Base-by-base conservation (phyloP, 2,888 invertebrate genomes). In the Pollenia labialis region DNA sequence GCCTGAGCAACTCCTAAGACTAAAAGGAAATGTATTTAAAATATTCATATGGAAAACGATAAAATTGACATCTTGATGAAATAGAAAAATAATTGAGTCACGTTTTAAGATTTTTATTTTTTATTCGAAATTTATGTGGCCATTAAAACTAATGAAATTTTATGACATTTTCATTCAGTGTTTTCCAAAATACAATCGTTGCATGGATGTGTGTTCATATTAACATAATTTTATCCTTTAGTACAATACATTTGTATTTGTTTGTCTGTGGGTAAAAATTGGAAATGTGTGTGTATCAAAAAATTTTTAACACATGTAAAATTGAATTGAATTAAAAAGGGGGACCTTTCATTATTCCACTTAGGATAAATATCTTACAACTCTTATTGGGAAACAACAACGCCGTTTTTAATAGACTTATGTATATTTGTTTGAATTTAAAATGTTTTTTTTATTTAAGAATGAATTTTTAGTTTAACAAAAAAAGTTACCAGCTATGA, bases 81-180 rank as follows among this genome's bases (percentile, higher is more conserved):
- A 87, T 87, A 87, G 86, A 83, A 87, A 83, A 81, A 87, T 87
- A 87, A 87, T 87, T 87, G 86, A 83, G 86, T 87, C 86, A 87
- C 86, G 86, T 87, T 83, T 83, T 76, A 76, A 76, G 83, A 81
- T 87, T 76, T 83, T 52, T 42, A 18, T 83, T 52, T 75, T 46
- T 46, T 58, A 18, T 16, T 81, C 4, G 14, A 83, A 76, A 81
- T 83, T 80, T 86, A 83, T 86, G 83, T 76, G 80, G 83, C 83
- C 54, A 83, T 87, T 87, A 80, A 83, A 81, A 68, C 80, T 81
- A 83, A 83, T 87, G 83, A 87, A 83, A 87, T 83, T 87, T 80
- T 83, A 83, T 87, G 83, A 76, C 66, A 72, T 71, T 87, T 80
- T 83, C 76, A 76, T 83, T 87, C 80, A 81, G 46, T 72, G 54